Evolutionary conservation across 37 sponge, comb jelly and placozoan genomes (phyloP).

Genomic region (Cliona cf. orientalis): DNA sequence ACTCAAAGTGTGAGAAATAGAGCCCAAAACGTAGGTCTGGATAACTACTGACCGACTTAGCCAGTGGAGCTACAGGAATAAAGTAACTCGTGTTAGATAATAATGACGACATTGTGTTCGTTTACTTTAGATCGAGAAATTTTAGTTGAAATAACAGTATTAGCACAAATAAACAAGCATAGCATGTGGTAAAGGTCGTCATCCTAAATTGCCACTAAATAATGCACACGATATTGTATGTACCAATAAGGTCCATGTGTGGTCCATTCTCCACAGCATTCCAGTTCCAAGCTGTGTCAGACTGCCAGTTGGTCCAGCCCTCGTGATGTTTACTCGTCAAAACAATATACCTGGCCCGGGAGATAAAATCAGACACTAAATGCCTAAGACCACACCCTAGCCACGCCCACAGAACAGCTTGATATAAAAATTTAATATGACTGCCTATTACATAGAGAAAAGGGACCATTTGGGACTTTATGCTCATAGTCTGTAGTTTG

Average conservation of each 20-base stretch:
- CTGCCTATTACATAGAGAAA: too few relatives aligned
- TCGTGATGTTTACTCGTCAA: conserved; percentile 82
- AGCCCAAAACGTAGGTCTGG: conserved; percentile 72
- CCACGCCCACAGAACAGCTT: too few relatives aligned
- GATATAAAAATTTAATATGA: background rate
- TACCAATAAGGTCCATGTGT: conserved; percentile 65
- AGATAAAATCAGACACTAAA: background rate
- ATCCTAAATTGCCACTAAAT: background rate
- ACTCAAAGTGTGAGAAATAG: conserved; percentile 83
- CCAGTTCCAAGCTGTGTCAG: conserved; percentile 78
- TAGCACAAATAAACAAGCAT: background rate
- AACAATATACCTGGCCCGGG: conserved; percentile 53
- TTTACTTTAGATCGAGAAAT: too few relatives aligned
- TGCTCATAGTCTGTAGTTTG: too few relatives aligned
- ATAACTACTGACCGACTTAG: conserved; percentile 51
- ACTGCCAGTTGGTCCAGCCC: conserved; percentile 76
- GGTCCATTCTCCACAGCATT: conserved; percentile 78
- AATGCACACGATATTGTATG: background rate
- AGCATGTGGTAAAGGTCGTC: background rate
- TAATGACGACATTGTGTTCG: too few relatives aligned
- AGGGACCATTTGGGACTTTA: too few relatives aligned
- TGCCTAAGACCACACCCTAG: too few relatives aligned
- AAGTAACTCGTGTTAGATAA: background rate
- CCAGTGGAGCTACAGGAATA: conserved; percentile 26
- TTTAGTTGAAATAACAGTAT: too few relatives aligned